These are phyloP conservation scores for Coregonus sp. DNA, from an alignment of 2,797 vertebrate genomes.

Conservation along the genomic window DNA sequence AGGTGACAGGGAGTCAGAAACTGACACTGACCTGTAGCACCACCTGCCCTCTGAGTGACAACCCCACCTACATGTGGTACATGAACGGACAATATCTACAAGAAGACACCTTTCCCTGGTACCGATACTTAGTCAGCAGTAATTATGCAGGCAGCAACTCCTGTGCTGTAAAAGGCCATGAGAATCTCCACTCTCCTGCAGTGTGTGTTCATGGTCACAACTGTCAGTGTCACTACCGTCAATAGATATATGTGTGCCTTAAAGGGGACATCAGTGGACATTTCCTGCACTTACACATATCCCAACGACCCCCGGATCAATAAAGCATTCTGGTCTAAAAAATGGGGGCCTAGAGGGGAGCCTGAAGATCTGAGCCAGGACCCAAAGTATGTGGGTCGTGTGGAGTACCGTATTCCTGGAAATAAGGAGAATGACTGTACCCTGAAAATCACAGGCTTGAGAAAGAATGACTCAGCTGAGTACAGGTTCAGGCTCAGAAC, in stretches of 20 bases:
- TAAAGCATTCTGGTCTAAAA: conserved; percentile 20
- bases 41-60: too few relatives aligned
- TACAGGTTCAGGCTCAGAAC: conserved; percentile 24
- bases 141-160: too few relatives aligned
- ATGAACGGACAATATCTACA: too few relatives aligned
- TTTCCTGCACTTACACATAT: conserved; percentile 2
- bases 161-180: too few relatives aligned
- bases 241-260: conserved; percentile 35
- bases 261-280: conserved; percentile 36
- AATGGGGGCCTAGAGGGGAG: too few relatives aligned
- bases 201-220: too few relatives aligned
- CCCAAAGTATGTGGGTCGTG: neutral
- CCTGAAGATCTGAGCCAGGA: neutral
- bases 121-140: too few relatives aligned
- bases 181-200: too few relatives aligned
- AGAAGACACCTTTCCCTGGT: too few relatives aligned
- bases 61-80: too few relatives aligned
- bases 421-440: neutral
- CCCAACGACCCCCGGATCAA: accelerated
- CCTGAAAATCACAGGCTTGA: conserved; percentile 31
- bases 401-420: conserved; percentile 4
- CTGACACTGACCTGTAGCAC: too few relatives aligned
- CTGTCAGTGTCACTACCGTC: conserved; percentile 8
- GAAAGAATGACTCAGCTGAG: conserved; percentile 31
- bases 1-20: too few relatives aligned